phyloP scores from a whole-genome alignment of 2,797 vertebrate genomes.

The Cirrhinus molitorella region DNA sequence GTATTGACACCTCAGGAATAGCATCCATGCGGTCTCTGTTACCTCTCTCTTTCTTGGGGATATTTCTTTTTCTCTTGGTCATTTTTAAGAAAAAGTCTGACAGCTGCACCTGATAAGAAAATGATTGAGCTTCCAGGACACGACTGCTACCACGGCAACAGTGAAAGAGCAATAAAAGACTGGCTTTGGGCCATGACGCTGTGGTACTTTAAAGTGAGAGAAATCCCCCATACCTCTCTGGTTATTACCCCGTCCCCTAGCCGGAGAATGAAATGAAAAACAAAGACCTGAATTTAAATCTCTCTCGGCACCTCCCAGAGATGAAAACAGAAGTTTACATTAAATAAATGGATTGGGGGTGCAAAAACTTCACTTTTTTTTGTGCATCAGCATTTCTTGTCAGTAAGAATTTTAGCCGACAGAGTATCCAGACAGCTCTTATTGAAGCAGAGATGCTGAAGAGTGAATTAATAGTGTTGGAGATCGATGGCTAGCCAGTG shows the following conservation, averaged over 20 bases:
- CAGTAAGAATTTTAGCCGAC: conserved; percentile 66
- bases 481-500: conserved; percentile 44
- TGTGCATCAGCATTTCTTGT: conserved; percentile 33
- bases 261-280: conserved; percentile 61
- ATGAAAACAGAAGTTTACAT: conserved; percentile 26
- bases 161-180: conserved; percentile 61
- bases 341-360: conserved; percentile 22
- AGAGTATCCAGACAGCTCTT: conserved; percentile 63
- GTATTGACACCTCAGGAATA: conserved; percentile 43
- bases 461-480: conserved; percentile 16
- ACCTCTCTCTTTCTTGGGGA: conserved; percentile 15
- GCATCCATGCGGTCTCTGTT: conserved; percentile 8
- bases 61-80: conserved; percentile 47
- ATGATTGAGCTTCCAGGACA: conserved; percentile 54
- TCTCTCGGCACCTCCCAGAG: conserved; percentile 16
- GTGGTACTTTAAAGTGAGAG: conserved; percentile 59
- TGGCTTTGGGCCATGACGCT: conserved; percentile 58
- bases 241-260: conserved; percentile 56
- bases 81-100: conserved; percentile 52
- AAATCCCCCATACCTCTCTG: conserved; percentile 69
- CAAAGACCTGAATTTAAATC: conserved; percentile 66
- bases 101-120: conserved; percentile 62
- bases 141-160: conserved; percentile 60
- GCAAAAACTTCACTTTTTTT: neutral
- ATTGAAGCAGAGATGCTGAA: conserved; percentile 16